phyloP scores from a whole-genome alignment of 2,888 invertebrate genomes.

The Mythimna ferrago region DNA sequence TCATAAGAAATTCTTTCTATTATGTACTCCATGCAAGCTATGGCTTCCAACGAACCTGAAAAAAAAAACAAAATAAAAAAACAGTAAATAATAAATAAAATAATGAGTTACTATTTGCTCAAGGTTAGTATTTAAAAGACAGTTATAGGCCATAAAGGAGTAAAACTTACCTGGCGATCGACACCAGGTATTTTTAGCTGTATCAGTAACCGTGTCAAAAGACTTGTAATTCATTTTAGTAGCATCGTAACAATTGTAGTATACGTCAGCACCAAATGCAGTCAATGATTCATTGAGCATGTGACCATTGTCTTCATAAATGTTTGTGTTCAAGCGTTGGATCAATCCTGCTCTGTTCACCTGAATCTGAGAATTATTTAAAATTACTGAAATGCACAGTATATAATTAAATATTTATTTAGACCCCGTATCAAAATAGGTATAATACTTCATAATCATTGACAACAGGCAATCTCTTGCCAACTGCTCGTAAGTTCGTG shows the following conservation, averaged over 20 bases:
- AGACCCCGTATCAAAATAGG: not conserved
- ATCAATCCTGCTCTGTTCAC: conserved; percentile 85
- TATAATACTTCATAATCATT: conserved; percentile 86
- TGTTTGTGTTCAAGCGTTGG: conserved; percentile 84
- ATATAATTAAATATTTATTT: not conserved
- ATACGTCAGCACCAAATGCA: conserved; percentile 47
- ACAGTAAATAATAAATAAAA: not conserved
- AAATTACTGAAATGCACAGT: not conserved
- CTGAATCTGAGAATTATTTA: conserved; percentile 63
- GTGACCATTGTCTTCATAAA: conserved; percentile 87
- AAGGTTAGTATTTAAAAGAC: not conserved
- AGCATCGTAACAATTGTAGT: conserved; percentile 73
- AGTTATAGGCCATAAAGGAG: not conserved
- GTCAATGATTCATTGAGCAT: conserved; percentile 71
- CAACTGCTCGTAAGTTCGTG: conserved; percentile 91
- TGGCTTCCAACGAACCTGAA: conserved; percentile 87
- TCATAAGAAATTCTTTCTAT: conserved; percentile 92
- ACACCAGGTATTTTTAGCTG: conserved; percentile 75
- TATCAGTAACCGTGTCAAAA: conserved; percentile 74
- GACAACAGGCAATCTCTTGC: conserved; percentile 87
- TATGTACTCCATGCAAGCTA: conserved; percentile 90
- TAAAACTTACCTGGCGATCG: conserved; percentile 73
- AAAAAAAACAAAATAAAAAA: too few relatives aligned
- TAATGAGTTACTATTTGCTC: not conserved
- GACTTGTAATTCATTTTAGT: conserved; percentile 70